phyloP scores from a whole-genome alignment of 1,140 invertebrate genomes.

The Adelges cooleyi region DNA sequence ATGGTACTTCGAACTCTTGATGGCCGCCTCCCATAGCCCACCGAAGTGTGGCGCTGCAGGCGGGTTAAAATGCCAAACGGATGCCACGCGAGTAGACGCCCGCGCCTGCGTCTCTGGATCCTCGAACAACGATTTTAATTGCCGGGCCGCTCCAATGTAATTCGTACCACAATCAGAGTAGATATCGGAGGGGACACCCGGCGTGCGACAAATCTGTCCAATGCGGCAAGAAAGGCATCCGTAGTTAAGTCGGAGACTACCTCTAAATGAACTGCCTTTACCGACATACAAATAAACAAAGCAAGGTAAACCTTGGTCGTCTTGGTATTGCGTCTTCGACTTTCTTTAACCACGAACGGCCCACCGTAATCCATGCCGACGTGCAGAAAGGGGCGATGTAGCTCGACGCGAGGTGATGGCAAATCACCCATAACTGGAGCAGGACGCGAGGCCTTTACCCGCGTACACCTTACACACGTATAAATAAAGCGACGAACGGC shows the following conservation, averaged over 20 bases:
- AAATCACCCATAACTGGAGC: conserved; percentile 36
- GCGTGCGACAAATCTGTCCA: conserved; percentile 10
- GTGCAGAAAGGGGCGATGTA: conserved; percentile 33
- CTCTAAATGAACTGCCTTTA: conserved; percentile 35
- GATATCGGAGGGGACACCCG: too few species aligned
- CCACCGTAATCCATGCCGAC: conserved; percentile 37
- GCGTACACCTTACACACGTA: conserved; percentile 35
- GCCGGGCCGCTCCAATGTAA: too few species aligned
- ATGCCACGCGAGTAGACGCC: not conserved
- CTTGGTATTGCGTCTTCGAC: not conserved
- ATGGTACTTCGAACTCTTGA: conserved; percentile 36
- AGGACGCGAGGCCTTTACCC: not conserved
- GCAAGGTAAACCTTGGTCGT: conserved; percentile 25
- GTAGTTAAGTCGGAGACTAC: conserved; percentile 32
- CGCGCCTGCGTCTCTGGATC: not conserved
- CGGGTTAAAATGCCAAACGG: conserved; percentile 32
- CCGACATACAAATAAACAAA: conserved; percentile 34
- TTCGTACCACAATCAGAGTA: too few species aligned
- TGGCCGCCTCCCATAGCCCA: conserved; percentile 37
- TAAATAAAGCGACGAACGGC: conserved; percentile 30
- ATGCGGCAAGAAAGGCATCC: conserved; percentile 32
- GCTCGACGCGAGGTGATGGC: conserved; percentile 33
- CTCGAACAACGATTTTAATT: too few species aligned
- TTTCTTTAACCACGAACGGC: conserved; percentile 24
- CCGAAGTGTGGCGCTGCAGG: conserved; percentile 36